Evolutionary conservation across 1,140 invertebrate genomes (phyloP), one percentile per base, ranked within the genome.

Genomic region (Caligus rogercresseyi): DNA sequence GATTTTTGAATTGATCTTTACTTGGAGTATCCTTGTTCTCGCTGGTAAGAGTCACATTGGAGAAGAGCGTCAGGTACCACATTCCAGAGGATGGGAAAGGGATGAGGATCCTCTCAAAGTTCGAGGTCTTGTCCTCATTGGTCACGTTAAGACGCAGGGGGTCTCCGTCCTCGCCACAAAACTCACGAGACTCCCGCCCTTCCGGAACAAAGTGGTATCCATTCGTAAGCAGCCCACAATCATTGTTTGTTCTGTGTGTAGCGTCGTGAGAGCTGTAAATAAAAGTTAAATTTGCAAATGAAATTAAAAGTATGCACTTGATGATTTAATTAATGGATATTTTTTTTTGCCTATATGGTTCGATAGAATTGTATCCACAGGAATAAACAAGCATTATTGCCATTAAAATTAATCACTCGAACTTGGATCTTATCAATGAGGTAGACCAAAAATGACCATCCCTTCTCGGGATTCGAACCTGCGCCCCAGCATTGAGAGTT

Each of bases 11-110:
- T n/a, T n/a, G n/a, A n/a, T n/a, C n/a, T n/a, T n/a, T n/a, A 43
- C 31, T 7, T 11, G n/a, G 31, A 64, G 52, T 25, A 64, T 57
- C 61, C 59, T 51, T 65, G 66, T 67, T 66, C 67, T 14, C 61
- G 16, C 1, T 65, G 63, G 52, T 71, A 72, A 67, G 77, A 79
- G 61, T n/a, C n/a, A 43, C 31, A 43, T 43, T 71, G 3, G 73
- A 68, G 61, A 71, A 68, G 24, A 77, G 69, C 25, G 79, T 81
- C 7, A 86, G 68, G 71, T 64, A 68, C 67, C 67, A 68, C 13
- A 61, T 53, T 2, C 67, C 67, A 20, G 67, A 66, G 18, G 67
- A 66, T 16, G 67, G 67, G 53, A 66, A 68, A n/a, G 67, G 67
- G 20, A 68, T 56, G 15, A 66, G 25, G 31, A 43, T 7, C 7